phyloP scores from a whole-genome alignment of 23 tunicate species.

The Trididemnum miniatum region DNA sequence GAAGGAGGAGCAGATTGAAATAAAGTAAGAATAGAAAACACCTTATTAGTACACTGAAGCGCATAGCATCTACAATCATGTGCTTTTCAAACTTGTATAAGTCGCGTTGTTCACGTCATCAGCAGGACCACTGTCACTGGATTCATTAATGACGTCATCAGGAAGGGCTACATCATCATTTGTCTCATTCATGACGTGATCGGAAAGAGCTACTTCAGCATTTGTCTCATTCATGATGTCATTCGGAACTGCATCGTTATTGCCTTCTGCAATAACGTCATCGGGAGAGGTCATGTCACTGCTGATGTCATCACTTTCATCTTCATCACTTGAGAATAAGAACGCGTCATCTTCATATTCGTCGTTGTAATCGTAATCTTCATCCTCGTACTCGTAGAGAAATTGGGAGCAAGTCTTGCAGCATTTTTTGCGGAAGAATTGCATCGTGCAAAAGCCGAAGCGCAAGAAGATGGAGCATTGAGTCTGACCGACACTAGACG shows the following conservation, averaged over 20 bases:
- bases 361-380: background rate
- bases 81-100: background rate
- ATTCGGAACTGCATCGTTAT: no score
- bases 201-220: background rate
- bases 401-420: conserved; percentile 43
- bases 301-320: background rate
- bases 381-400: background rate
- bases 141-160: no score
- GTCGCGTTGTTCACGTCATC: background rate
- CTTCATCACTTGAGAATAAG: background rate
- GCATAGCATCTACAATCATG: background rate
- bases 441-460: conserved; percentile 23
- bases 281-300: conserved; percentile 1
- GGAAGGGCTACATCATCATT: no score
- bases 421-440: conserved; percentile 26
- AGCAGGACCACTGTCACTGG: background rate
- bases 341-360: conserved; percentile 11
- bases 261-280: no score
- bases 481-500: background rate
- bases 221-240: background rate
- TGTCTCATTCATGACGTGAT: background rate
- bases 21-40: background rate
- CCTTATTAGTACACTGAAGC: conserved; percentile 11
- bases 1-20: background rate
- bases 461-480: conserved; percentile 30